phyloP scores from a whole-genome alignment of 2,888 invertebrate genomes.

The Clivina fossor region DNA sequence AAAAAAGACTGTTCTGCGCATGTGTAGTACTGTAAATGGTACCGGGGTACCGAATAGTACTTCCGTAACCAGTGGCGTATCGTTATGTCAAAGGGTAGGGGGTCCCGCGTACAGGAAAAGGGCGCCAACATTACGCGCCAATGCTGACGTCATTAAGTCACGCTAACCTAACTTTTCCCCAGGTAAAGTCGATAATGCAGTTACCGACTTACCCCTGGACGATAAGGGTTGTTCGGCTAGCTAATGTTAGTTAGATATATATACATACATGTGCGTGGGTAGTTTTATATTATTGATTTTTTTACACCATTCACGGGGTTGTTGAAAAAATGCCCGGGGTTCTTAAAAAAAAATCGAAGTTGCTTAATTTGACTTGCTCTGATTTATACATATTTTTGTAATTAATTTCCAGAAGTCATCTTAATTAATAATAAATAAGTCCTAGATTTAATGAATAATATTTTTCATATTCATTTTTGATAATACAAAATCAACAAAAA shows the following conservation, averaged over 20 bases:
- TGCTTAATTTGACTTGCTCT: no score
- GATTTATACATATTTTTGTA: no score
- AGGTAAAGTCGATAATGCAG: constrained; percentile 29
- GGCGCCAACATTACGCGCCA: constrained; percentile 9
- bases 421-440: no score
- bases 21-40: constrained; percentile 1
- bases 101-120: not conserved
- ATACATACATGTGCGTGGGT: constrained; percentile 17
- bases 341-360: no score
- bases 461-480: no score
- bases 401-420: no score
- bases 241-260: no score
- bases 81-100: constrained; percentile 13
- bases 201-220: constrained; percentile 23
- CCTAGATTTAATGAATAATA: no score
- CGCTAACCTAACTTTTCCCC: constrained; percentile 33
- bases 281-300: constrained; percentile 17
- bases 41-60: not conserved
- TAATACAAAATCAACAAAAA: no score
- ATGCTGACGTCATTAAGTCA: constrained; percentile 34
- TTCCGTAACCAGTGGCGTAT: constrained; percentile 19
- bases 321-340: no score
- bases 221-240: no score
- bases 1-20: no score
- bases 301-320: constrained; percentile 4